Evolutionary conservation across 2,113 vertebrate species (phyloP).

Genomic region (Coturnix japonica): DNA sequence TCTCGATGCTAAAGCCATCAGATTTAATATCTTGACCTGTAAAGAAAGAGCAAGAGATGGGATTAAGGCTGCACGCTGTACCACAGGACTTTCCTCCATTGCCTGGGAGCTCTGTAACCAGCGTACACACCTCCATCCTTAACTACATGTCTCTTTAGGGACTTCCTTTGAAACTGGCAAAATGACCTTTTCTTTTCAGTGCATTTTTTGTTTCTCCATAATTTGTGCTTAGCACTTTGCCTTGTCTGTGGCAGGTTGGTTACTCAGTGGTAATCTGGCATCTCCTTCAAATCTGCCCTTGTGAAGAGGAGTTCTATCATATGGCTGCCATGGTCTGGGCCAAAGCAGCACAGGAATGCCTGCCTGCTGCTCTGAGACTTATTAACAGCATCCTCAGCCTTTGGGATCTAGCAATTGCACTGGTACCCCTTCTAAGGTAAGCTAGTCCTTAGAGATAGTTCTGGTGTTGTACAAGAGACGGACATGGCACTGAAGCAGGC

Average conservation of each 20-base stretch:
- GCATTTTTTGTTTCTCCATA: not conserved
- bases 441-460: not conserved
- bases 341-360: not conserved
- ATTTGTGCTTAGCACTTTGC: not conserved
- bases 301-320: not conserved
- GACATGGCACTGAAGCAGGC: not conserved
- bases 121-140: not conserved
- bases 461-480: not conserved
- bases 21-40: slow-evolving; percentile 90
- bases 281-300: not conserved
- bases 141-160: not conserved
- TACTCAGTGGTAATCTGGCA: not conserved
- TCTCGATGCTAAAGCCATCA: slow-evolving; percentile 91
- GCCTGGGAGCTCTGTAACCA: not conserved
- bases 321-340: not conserved
- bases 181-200: not conserved
- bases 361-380: not conserved
- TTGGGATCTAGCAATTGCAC: not conserved
- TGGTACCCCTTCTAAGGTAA: not conserved
- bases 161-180: not conserved
- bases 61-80: not conserved
- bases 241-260: not conserved
- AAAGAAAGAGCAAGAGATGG: slow-evolving; percentile 12
- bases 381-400: not conserved
- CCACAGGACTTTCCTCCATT: not conserved